A percentile compares a stretch with the other conserved stretches of the same genome.
These are phyloP conservation scores for Lysiphlebus fabarum DNA, from an alignment of 1,140 invertebrate genomes.

Conservation along the genomic window DNA sequence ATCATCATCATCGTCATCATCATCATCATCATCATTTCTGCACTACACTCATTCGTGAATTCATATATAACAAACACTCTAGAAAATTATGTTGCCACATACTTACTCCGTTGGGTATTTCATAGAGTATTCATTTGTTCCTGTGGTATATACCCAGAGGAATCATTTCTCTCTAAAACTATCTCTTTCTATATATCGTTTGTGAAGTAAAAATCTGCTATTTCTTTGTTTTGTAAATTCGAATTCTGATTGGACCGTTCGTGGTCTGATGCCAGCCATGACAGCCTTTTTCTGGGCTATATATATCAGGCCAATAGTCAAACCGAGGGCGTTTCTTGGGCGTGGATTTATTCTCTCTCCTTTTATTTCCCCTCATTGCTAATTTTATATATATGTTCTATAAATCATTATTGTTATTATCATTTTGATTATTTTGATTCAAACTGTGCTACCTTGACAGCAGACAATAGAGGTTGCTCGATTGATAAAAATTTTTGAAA, in stretches of 20 bases:
- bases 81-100: conserved; percentile 23
- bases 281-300: conserved; percentile 46
- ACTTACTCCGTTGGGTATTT: not conserved
- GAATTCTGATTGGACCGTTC: conserved; percentile 53
- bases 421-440: conserved; percentile 29
- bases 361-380: not conserved
- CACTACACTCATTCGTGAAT: not conserved
- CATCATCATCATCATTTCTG: too few species aligned
- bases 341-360: conserved; percentile 38
- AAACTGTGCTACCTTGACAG: not conserved
- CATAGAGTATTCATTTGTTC: too few species aligned
- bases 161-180: too few species aligned
- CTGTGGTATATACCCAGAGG: too few species aligned
- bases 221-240: conserved; percentile 47
- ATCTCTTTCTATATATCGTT: too few species aligned
- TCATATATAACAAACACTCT: conserved; percentile 10
- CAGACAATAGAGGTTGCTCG: conserved; percentile 1
- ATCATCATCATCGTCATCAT: conserved; percentile 8
- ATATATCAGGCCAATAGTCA: conserved; percentile 54
- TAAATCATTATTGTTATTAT: conserved; percentile 39
- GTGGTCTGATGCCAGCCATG: conserved; percentile 46
- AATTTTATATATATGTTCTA: conserved; percentile 32
- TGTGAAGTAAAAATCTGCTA: conserved; percentile 32
- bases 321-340: conserved; percentile 51
- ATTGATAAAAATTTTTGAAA: not conserved